phyloP scores from a whole-genome alignment of 2,888 invertebrate genomes.

The Dastarcus helophoroides region DNA sequence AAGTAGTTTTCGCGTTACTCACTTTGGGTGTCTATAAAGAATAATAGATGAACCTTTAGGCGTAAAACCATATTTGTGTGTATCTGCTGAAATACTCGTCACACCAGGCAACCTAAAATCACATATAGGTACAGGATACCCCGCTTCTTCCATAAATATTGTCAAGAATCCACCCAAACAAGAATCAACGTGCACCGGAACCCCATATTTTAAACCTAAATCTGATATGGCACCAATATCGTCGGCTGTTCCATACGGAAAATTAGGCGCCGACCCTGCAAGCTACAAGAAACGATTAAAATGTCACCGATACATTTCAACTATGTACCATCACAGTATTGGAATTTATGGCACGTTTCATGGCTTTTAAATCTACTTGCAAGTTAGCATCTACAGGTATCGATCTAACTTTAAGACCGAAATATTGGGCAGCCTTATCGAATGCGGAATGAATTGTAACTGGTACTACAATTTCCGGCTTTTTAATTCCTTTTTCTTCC shows the following conservation, averaged over 20 bases:
- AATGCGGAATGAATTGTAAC: conserved; percentile 91
- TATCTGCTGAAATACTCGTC: conserved; percentile 95
- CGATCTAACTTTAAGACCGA: conserved; percentile 67
- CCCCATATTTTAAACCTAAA: conserved; percentile 62
- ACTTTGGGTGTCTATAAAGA: conserved; percentile 64
- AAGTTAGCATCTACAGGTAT: conserved; percentile 68
- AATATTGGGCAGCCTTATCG: conserved; percentile 85
- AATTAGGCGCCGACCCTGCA: conserved; percentile 91
- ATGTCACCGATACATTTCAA: too few relatives aligned
- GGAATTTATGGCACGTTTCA: conserved; percentile 68
- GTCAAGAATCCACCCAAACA: conserved; percentile 95
- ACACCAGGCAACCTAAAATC: conserved; percentile 90
- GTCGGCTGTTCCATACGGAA: conserved; percentile 94
- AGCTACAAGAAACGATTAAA: conserved; percentile 69
- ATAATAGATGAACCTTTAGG: conserved; percentile 95
- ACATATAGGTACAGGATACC: conserved; percentile 64
- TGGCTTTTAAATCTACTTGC: conserved; percentile 64
- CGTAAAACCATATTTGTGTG: conserved; percentile 96
- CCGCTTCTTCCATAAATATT: conserved; percentile 83
- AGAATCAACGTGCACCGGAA: conserved; percentile 96
- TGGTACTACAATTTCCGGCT: conserved; percentile 87
- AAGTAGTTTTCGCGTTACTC: too few relatives aligned
- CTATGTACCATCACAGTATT: conserved; percentile 95
- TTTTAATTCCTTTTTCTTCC: conserved; percentile 59
- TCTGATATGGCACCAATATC: conserved; percentile 75